Percentiles rank a stretch among this genome's conserved stretches.
Conservation (phyloP, 2,797 vertebrate species). For the Podarcis lilfordi region DNA sequence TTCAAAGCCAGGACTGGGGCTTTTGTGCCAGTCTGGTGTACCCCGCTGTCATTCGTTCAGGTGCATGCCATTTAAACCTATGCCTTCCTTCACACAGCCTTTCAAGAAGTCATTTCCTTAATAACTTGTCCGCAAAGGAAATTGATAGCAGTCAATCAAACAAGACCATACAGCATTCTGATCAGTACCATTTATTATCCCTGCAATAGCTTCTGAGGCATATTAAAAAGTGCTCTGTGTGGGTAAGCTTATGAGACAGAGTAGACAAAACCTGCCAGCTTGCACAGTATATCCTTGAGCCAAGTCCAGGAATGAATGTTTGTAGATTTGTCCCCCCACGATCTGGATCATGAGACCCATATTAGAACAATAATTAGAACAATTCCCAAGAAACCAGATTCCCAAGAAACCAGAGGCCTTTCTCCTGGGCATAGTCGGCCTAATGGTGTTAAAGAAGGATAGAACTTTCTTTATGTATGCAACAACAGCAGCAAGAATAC, state of each 20-base stretch:
- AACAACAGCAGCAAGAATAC: too few relatives aligned
- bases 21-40: constrained; percentile 26
- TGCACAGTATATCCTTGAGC: not conserved
- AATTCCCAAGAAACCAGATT: too few relatives aligned
- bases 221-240: not conserved
- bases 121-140: constrained; percentile 50
- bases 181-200: constrained; percentile 13
- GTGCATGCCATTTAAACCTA: constrained; percentile 48
- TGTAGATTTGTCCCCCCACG: not conserved
- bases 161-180: not conserved
- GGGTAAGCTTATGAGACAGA: not conserved
- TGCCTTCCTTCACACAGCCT: constrained; percentile 33
- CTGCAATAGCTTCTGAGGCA: not conserved
- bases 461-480: too few relatives aligned
- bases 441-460: too few relatives aligned
- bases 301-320: not conserved
- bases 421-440: too few relatives aligned
- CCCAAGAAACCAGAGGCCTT: too few relatives aligned
- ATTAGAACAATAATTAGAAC: not conserved
- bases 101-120: constrained; percentile 54
- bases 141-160: constrained; percentile 53
- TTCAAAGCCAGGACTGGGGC: constrained; percentile 15
- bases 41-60: constrained; percentile 38
- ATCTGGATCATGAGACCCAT: not conserved
- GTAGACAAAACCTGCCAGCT: not conserved